Percentiles rank a stretch among this genome's conserved stretches.
These are phyloP conservation scores for Microctenopoma lineatum DNA, from an alignment of 2,797 vertebrate species.

Conservation along the genomic window DNA sequence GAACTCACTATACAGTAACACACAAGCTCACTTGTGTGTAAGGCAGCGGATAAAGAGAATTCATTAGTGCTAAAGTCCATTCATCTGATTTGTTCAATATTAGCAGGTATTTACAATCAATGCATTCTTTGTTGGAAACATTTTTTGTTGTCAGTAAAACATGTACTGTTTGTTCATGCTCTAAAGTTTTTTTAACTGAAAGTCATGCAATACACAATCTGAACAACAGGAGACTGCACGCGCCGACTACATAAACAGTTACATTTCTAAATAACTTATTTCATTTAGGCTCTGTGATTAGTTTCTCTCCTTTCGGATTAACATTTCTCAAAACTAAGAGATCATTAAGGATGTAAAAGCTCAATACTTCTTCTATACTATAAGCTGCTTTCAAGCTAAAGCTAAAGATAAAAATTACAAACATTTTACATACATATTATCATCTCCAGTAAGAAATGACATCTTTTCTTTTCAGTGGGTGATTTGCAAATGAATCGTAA, in stretches of 20 bases:
- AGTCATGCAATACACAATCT: too few relatives aligned
- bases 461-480: background rate
- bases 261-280: background rate
- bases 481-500: slow-evolving; percentile 15
- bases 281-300: background rate
- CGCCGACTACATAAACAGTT: background rate
- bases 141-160: too few relatives aligned
- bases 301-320: too few relatives aligned
- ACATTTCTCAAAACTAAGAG: too few relatives aligned
- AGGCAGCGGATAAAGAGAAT: background rate
- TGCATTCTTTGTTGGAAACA: background rate
- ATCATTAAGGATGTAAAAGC: background rate
- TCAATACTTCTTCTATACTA: background rate
- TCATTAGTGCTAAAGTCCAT: too few relatives aligned
- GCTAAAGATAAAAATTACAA: background rate
- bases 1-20: background rate
- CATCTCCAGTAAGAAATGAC: background rate
- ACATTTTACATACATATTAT: background rate
- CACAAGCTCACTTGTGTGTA: background rate
- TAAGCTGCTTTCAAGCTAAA: background rate
- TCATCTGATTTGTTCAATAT: background rate
- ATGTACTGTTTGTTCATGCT: too few relatives aligned
- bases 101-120: background rate
- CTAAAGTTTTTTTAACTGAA: too few relatives aligned
- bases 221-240: too few relatives aligned